These are phyloP conservation scores for Aleiodes testaceus DNA, from an alignment of 2,888 invertebrate species.

Conservation along the genomic window DNA sequence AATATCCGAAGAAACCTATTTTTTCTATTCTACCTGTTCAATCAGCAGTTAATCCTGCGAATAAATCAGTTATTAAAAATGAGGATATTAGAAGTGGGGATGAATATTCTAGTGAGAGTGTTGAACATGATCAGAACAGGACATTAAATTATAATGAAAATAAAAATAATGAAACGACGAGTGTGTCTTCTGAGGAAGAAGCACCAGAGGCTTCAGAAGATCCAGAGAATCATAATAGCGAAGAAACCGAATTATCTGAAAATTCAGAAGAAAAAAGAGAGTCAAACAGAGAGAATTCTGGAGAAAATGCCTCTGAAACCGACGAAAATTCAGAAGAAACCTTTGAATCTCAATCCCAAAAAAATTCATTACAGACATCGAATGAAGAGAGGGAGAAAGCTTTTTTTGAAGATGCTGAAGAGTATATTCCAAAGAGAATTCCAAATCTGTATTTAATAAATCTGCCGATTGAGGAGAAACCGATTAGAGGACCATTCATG, in stretches of 20 bases:
- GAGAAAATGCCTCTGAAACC: not conserved
- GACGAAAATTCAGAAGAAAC: no score
- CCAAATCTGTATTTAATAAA: conserved; percentile 37
- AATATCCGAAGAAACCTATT: conserved; percentile 36
- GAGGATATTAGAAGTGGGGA: conserved; percentile 57
- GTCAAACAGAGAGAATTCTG: conserved; percentile 3
- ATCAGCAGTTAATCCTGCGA: not conserved
- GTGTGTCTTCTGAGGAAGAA: not conserved
- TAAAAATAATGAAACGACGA: conserved; percentile 2
- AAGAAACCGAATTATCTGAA: conserved; percentile 31
- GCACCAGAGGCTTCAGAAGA: conserved; percentile 22
- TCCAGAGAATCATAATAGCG: conserved; percentile 20
- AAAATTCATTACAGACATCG: not conserved
- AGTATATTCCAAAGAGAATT: conserved; percentile 10
- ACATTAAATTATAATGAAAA: conserved; percentile 40
- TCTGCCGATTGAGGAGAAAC: conserved; percentile 51
- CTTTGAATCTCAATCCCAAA: not conserved
- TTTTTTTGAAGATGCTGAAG: conserved; percentile 11
- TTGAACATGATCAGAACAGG: conserved; percentile 41
- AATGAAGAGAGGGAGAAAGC: conserved; percentile 29
- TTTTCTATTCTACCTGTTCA: conserved; percentile 10
- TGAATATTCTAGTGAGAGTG: conserved; percentile 47
- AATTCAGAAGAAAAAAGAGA: conserved; percentile 16
- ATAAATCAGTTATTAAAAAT: conserved; percentile 51
- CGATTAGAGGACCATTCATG: conserved; percentile 54